Evolutionary conservation across 35 echinoderm and acorn worm genomes (phyloP).

Genomic region (Apostichopus japonicus): DNA sequence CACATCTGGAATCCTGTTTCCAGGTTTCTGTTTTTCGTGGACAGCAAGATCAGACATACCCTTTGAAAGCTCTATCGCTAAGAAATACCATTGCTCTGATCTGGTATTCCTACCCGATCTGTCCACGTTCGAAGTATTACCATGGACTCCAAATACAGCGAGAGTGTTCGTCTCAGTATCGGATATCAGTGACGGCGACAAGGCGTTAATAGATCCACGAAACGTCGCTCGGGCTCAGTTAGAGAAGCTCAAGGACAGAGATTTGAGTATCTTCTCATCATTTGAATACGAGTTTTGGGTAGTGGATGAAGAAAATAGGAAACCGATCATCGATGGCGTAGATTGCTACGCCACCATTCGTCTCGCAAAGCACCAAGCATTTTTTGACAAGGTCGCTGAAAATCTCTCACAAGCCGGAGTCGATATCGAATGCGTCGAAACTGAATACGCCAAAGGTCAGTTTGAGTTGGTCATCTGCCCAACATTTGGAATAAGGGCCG

Average conservation of each 20-base stretch:
- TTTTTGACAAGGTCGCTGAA: conserved; percentile 50
- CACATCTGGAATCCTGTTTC: not conserved
- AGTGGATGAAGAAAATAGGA: conserved; percentile 60
- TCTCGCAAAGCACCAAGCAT: conserved; percentile 51
- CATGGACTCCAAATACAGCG: conserved; percentile 63
- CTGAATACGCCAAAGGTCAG: conserved; percentile 43
- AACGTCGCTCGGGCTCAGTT: conserved; percentile 73
- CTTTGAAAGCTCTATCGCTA: not conserved
- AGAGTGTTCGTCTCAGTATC: conserved; percentile 47
- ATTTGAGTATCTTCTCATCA: conserved; percentile 27
- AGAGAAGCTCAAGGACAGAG: conserved; percentile 54
- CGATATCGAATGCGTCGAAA: conserved; percentile 65
- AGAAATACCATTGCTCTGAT: conserved; percentile 19
- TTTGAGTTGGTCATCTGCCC: conserved; percentile 26
- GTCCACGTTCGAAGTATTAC: conserved; percentile 62
- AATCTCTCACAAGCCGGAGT: conserved; percentile 51
- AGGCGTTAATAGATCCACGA: conserved; percentile 35
- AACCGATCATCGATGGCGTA: conserved; percentile 64
- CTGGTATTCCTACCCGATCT: conserved; percentile 56
- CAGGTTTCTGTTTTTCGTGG: not conserved
- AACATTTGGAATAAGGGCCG: conserved; percentile 32
- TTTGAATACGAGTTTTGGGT: conserved; percentile 88
- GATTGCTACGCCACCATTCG: conserved; percentile 68
- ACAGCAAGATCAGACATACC: not conserved
- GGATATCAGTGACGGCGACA: not conserved